Conservation (phyloP, 1,140 invertebrate species). For the Formica exsecta region DNA sequence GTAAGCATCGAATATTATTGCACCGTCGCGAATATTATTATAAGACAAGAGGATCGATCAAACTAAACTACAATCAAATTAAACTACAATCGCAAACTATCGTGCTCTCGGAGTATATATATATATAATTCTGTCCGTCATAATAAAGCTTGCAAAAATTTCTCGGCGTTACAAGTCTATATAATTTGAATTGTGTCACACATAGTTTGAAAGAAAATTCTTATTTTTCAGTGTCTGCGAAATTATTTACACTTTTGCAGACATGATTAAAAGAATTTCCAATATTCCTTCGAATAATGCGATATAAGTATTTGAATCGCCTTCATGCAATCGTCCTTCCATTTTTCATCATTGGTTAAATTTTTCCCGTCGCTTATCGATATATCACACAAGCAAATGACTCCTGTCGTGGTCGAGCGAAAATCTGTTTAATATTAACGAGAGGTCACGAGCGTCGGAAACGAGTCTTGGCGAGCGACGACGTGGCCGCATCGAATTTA, state of each 20-base stretch:
- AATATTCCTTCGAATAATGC: background rate
- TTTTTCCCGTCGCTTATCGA: conserved; percentile 45
- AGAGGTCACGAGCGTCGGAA: conserved; percentile 56
- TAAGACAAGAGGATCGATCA: background rate
- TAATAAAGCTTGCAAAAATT: background rate
- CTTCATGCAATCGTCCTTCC: background rate
- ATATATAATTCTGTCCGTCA: background rate
- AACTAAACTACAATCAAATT: background rate
- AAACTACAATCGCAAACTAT: background rate
- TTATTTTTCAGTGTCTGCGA: background rate
- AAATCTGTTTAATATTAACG: conserved; percentile 65
- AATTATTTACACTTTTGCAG: background rate
- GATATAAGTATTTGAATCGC: background rate
- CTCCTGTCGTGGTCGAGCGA: conserved; percentile 28
- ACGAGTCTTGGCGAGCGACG: conserved; percentile 55
- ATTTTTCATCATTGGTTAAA: background rate
- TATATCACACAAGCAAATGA: conserved; percentile 57
- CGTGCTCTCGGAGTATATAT: too few relatives aligned
- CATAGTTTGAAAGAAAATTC: background rate
- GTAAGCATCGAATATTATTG: background rate
- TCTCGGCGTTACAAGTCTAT: background rate
- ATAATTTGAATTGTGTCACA: background rate
- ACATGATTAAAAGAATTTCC: background rate
- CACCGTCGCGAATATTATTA: background rate
- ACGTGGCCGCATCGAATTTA: conserved; percentile 80